These are phyloP conservation scores for Falco biarmicus DNA, from an alignment of 2,797 vertebrate genomes.

Conservation along the genomic window DNA sequence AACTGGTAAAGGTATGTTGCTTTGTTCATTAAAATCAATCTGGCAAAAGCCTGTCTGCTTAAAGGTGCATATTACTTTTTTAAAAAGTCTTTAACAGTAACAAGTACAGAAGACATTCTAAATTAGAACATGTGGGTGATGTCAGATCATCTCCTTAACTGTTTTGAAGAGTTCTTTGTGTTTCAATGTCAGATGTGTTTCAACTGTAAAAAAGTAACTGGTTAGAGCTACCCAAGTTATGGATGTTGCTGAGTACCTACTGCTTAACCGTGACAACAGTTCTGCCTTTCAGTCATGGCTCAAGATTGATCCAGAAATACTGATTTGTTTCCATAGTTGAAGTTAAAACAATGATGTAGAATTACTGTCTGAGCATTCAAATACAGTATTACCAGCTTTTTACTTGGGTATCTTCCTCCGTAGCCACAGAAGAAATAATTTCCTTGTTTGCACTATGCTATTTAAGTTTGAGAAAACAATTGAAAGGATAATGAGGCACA, in stretches of 20 bases:
- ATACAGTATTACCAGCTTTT: neutral
- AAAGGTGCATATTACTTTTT: neutral
- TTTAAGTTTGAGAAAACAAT: constrained; percentile 5
- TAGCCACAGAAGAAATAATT: neutral
- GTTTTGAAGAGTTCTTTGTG: neutral
- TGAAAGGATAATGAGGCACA: neutral
- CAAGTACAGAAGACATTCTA: neutral
- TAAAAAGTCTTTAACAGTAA: neutral
- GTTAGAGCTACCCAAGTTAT: neutral
- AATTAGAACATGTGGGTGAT: neutral
- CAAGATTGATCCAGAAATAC: neutral
- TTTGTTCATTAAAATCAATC: neutral
- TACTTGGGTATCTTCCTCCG: neutral
- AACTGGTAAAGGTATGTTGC: neutral
- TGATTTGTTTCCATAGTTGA: neutral
- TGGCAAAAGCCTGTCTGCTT: neutral
- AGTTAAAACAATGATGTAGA: neutral
- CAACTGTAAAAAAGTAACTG: neutral
- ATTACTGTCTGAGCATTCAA: neutral
- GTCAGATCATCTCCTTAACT: neutral
- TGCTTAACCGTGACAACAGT: neutral
- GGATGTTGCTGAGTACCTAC: neutral
- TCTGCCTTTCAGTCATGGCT: neutral
- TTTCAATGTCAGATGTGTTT: neutral
- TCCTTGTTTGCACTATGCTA: neutral